These are phyloP conservation scores for Myrmecobius fasciatus DNA, from an alignment of 2,113 vertebrate genomes.

Conservation along the genomic window DNA sequence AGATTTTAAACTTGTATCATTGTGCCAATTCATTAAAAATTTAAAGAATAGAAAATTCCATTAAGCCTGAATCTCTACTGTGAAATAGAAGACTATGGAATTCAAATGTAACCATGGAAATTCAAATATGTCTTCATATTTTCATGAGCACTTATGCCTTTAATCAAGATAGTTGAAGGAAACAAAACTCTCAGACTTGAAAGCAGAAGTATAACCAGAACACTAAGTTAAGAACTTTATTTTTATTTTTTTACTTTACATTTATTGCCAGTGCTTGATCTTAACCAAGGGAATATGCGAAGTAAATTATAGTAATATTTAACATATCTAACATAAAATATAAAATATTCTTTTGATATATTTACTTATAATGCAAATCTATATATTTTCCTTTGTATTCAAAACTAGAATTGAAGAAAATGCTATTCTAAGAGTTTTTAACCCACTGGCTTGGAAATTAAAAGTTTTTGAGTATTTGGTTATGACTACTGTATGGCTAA, in stretches of 20 bases:
- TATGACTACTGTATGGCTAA: conserved; percentile 15
- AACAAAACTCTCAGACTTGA: background rate
- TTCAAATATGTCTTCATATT: background rate
- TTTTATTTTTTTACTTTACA: background rate
- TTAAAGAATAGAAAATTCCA: background rate
- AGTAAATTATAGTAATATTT: background rate
- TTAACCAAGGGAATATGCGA: background rate
- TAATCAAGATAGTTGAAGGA: background rate
- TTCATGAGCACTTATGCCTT: background rate
- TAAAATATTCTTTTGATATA: conserved; percentile 1
- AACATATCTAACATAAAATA: background rate
- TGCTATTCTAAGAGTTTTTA: background rate
- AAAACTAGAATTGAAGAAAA: background rate
- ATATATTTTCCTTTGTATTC: background rate
- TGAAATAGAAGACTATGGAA: background rate
- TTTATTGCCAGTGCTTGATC: background rate
- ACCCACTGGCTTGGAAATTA: background rate
- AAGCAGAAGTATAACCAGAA: background rate
- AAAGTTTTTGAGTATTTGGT: conserved; percentile 35
- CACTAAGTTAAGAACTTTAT: background rate
- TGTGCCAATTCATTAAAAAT: background rate
- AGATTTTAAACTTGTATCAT: background rate
- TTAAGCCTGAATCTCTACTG: background rate
- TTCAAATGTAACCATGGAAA: background rate
- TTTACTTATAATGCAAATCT: background rate